These are phyloP conservation scores for Takifugu rubripes DNA, from an alignment of 2,797 vertebrate species.

Conservation along the genomic window DNA sequence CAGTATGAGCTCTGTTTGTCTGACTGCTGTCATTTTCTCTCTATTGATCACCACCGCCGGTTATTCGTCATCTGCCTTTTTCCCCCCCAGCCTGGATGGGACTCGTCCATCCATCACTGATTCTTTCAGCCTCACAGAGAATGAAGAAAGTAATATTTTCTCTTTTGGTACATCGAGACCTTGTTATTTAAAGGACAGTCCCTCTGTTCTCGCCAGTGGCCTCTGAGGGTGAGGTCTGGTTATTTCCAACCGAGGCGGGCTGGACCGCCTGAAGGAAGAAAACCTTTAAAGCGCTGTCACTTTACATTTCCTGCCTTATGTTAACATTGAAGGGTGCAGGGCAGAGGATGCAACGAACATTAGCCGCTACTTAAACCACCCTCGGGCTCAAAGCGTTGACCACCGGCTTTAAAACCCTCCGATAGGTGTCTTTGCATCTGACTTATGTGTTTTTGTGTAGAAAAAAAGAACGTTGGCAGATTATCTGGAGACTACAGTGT, in stretches of 20 bases:
- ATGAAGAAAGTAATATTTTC: neutral
- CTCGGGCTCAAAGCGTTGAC: slow-evolving; percentile 11
- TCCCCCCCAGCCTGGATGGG: slow-evolving; percentile 56
- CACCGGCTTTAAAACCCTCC: slow-evolving; percentile 8
- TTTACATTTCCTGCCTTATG: slow-evolving; percentile 51
- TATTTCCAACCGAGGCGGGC: slow-evolving; percentile 28
- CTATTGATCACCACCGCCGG: slow-evolving; percentile 60
- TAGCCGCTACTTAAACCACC: slow-evolving; percentile 31
- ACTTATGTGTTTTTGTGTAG: too few species aligned
- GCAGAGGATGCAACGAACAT: slow-evolving; percentile 29
- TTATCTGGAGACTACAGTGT: too few species aligned
- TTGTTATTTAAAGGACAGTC: neutral
- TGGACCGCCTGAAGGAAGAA: slow-evolving; percentile 38
- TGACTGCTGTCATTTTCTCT: slow-evolving; percentile 49
- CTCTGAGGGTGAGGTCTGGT: slow-evolving; percentile 17
- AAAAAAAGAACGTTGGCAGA: too few species aligned
- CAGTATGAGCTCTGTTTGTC: slow-evolving; percentile 25
- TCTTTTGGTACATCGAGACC: too few species aligned
- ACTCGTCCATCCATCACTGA: slow-evolving; percentile 44
- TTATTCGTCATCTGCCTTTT: slow-evolving; percentile 55
- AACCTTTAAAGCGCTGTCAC: slow-evolving; percentile 62
- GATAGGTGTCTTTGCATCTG: neutral
- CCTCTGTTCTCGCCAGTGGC: neutral
- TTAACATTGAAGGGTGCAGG: slow-evolving; percentile 36
- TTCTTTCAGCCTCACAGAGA: slow-evolving; percentile 9